Base-by-base conservation (phyloP, 2,888 invertebrate species). In the Crossocerus cetratus region DNA sequence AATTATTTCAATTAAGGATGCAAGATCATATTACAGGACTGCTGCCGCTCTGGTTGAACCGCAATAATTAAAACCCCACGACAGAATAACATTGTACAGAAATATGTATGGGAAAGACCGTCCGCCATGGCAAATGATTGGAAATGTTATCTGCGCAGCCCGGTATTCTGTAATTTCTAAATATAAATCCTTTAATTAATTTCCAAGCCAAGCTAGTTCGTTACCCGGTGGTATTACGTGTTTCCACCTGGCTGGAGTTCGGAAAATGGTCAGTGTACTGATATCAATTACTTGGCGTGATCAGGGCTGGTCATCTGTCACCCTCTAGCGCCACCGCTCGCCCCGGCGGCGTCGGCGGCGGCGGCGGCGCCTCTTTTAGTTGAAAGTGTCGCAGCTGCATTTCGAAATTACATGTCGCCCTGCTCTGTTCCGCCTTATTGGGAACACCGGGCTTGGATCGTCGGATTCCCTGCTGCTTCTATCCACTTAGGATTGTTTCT, bases 231-330 rank as follows among this genome's bases (percentile, higher is more conserved):
- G 64, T 77, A 78, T 72, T 76, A 62, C 62, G 67, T 57, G 64
- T 64, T 56, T 61, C 74, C 78, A 78, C 71, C 74, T 77, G 63
- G 55, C 18, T 58, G 55, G 69, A 72, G 21, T 76, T 71, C 66
- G 74, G 73, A 82, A 74, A 80, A 77, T 81, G 74, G 77, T 69
- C 74, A 77, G 81, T 79, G 77, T 80, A 84, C 85, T 85, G 85
- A 86, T 88, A 87, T 86, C 87, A 87, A 88, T 88, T 86, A 87
- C 86, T 83, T 77, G 83, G 69, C 74, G 74, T 78, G 80, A 79
- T 82, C 75, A 79, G 73, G 65, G 68, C 67, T 76, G 79, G 77
- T 77, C 78, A 75, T 82, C 73, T 81, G 81, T 84, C 81, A 82
- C 84, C 78, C 75, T 49, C 49, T 49, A 49, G 49, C 32, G 32